These are phyloP conservation scores for Narcine bancroftii DNA, from an alignment of 2,113 vertebrate species.

Conservation along the genomic window DNA sequence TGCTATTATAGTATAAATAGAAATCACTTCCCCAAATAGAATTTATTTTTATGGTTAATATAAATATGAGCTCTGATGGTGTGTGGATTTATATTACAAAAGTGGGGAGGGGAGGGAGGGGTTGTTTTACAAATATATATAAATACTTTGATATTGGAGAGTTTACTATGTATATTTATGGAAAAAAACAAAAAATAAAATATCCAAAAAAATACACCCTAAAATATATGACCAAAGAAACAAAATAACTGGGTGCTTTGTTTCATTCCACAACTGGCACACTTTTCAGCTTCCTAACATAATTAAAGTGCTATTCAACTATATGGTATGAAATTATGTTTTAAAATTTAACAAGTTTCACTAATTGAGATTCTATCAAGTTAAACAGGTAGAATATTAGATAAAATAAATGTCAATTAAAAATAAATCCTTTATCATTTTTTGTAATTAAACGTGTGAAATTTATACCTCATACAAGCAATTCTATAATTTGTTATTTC, in stretches of 20 bases:
- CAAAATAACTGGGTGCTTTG: not conserved
- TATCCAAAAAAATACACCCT: too few relatives aligned
- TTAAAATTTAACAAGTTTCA: not conserved
- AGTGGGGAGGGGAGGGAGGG: too few relatives aligned
- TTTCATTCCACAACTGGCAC: not conserved
- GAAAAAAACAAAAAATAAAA: too few relatives aligned
- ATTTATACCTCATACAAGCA: not conserved
- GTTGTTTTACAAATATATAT: too few relatives aligned
- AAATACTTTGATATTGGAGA: too few relatives aligned
- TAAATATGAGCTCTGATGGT: too few relatives aligned
- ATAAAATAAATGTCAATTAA: not conserved
- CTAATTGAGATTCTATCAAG: conserved; percentile 7
- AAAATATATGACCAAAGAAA: not conserved
- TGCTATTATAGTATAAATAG: too few relatives aligned
- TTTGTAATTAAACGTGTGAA: not conserved
- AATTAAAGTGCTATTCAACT: not conserved
- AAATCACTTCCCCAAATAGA: too few relatives aligned
- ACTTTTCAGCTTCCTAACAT: not conserved
- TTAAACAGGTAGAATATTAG: not conserved
- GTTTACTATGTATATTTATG: too few relatives aligned
- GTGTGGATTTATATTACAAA: too few relatives aligned
- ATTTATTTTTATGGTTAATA: too few relatives aligned
- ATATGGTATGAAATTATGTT: not conserved
- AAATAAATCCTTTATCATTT: not conserved
- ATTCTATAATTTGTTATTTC: not conserved